These are phyloP conservation scores for Rhopilema esculentum DNA, from an alignment of 30 jellyfish, hydroid and myxozoan species.

Conservation along the genomic window DNA sequence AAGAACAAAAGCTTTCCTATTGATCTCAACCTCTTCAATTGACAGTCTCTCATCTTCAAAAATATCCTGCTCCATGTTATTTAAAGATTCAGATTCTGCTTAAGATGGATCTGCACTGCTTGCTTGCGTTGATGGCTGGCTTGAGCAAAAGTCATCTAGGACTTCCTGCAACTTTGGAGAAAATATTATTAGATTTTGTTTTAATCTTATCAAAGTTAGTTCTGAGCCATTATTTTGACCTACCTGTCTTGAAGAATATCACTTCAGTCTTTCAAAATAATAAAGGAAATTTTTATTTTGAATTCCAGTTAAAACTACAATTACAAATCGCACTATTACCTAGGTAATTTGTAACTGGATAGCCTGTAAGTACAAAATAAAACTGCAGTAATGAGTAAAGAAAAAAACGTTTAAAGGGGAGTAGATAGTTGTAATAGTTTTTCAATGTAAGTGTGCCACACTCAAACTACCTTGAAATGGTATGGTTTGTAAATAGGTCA, in stretches of 20 bases:
- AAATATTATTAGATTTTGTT: background rate
- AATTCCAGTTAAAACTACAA: too few relatives aligned
- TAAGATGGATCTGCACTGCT: background rate
- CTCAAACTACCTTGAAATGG: too few relatives aligned
- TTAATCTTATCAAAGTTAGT: background rate
- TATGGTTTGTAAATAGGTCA: too few relatives aligned
- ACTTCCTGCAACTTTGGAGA: background rate
- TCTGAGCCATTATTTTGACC: background rate
- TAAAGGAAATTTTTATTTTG: background rate
- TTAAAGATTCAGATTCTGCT: background rate
- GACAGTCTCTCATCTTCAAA: background rate
- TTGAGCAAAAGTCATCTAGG: background rate
- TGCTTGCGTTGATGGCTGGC: background rate
- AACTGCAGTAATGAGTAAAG: background rate
- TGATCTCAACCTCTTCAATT: background rate
- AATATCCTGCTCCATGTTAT: background rate
- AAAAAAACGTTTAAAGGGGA: too few relatives aligned
- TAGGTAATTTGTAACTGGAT: too few relatives aligned
- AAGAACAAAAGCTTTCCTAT: background rate
- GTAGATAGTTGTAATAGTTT: too few relatives aligned
- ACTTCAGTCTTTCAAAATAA: background rate
- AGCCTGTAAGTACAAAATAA: background rate
- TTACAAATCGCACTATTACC: too few relatives aligned
- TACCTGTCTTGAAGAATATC: background rate
- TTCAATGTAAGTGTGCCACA: too few relatives aligned